A percentile compares a stretch with the other conserved stretches of the same genome.
Evolutionary conservation across 1,140 invertebrate species (phyloP).

Genomic region (Ceratina calcarata): DNA sequence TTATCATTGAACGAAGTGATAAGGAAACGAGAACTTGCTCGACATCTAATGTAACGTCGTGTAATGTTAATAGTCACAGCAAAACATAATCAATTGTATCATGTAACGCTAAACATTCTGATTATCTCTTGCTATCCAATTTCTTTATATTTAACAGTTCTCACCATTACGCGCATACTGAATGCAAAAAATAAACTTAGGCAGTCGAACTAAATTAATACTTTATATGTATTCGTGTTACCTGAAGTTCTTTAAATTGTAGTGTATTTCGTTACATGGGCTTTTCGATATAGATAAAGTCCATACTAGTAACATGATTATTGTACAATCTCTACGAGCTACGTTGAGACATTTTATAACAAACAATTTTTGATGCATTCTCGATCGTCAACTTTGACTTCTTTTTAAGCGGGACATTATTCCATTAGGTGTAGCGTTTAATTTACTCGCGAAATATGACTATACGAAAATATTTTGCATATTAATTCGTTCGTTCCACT

Average conservation of each 20-base stretch:
- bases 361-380: neutral
- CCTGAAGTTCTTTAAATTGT: slow-evolving; percentile 33
- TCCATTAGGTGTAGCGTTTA: slow-evolving; percentile 53
- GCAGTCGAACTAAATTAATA: slow-evolving; percentile 48
- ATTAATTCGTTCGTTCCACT: slow-evolving; percentile 27
- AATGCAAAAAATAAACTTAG: slow-evolving; percentile 43
- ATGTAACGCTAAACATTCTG: slow-evolving; percentile 41
- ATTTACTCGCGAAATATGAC: slow-evolving; percentile 31
- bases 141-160: slow-evolving; percentile 34
- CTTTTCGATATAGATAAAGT: slow-evolving; percentile 7
- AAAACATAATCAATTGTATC: slow-evolving; percentile 39
- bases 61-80: slow-evolving; percentile 26
- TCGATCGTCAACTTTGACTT: slow-evolving; percentile 17
- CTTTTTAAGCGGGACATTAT: slow-evolving; percentile 37
- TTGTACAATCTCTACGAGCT: neutral
- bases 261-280: slow-evolving; percentile 23
- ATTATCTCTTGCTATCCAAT: slow-evolving; percentile 41
- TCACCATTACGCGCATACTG: slow-evolving; percentile 28
- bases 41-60: slow-evolving; percentile 37
- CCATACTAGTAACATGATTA: slow-evolving; percentile 10
- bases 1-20: slow-evolving; percentile 55
- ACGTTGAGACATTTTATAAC: no score
- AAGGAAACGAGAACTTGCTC: slow-evolving; percentile 50
- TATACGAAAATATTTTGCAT: slow-evolving; percentile 37
- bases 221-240: slow-evolving; percentile 11